Percentiles rank a stretch among this genome's conserved stretches.
These are phyloP conservation scores for Agrochola circellaris DNA, from an alignment of 2,888 invertebrate species.

Conservation along the genomic window DNA sequence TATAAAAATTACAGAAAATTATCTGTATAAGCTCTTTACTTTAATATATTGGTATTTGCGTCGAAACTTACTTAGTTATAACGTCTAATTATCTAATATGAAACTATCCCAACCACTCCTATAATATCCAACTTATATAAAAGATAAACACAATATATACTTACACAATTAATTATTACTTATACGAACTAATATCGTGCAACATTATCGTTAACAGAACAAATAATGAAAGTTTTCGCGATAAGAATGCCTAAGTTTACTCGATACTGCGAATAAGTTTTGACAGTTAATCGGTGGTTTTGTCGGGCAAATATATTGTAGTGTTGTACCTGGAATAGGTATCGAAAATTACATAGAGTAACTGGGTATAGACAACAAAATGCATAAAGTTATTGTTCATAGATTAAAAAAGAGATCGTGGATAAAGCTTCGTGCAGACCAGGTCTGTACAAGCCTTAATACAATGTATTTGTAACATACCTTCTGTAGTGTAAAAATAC, in stretches of 20 bases:
- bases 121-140: constrained; percentile 31
- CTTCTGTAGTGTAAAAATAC: background rate
- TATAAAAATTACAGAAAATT: background rate
- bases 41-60: background rate
- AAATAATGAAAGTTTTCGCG: constrained; percentile 79
- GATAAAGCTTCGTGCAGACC: too few relatives aligned
- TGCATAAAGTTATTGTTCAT: background rate
- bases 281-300: constrained; percentile 35
- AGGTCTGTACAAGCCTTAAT: too few relatives aligned
- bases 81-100: background rate
- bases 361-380: background rate
- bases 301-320: constrained; percentile 33
- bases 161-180: constrained; percentile 81
- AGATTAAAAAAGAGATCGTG: too few relatives aligned
- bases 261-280: constrained; percentile 57
- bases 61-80: constrained; percentile 11
- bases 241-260: constrained; percentile 47
- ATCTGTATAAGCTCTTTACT: background rate
- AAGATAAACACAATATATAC: constrained; percentile 72
- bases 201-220: constrained; percentile 77
- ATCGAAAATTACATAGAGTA: background rate
- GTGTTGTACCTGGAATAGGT: constrained; percentile 10
- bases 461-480: background rate
- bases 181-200: constrained; percentile 76
- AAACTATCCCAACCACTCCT: constrained; percentile 15